phyloP scores from a whole-genome alignment of 2,113 vertebrate genomes.

The Sminthopsis crassicaudata region DNA sequence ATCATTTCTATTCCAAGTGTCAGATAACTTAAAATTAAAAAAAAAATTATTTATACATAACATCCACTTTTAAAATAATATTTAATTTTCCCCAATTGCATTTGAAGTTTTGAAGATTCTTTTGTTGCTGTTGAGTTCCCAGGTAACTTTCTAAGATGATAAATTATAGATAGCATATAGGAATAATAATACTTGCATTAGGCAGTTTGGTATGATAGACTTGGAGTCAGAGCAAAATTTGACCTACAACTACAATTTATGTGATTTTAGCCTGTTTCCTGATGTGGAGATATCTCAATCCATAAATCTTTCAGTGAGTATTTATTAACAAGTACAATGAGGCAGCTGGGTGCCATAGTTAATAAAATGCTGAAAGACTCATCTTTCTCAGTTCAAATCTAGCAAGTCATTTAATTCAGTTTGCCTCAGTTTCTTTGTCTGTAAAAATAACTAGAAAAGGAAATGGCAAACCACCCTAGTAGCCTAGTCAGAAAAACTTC shows the following conservation, averaged over 20 bases:
- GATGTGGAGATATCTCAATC: background rate
- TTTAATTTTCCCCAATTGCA: too few relatives aligned
- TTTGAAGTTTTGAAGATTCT: too few relatives aligned
- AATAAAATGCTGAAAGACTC: background rate
- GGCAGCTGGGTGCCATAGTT: too few relatives aligned
- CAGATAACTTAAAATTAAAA: background rate
- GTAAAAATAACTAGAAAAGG: background rate
- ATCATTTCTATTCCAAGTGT: background rate
- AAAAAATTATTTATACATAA: too few relatives aligned
- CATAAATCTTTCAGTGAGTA: background rate
- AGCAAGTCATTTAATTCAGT: background rate
- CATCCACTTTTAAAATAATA: too few relatives aligned
- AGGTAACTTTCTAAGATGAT: background rate
- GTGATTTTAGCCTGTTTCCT: background rate
- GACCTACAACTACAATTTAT: background rate
- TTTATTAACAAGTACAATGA: background rate
- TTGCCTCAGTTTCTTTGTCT: background rate
- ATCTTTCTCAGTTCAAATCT: background rate
- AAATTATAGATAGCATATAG: background rate
- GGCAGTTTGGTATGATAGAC: background rate
- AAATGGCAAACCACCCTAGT: background rate
- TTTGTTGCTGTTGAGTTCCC: too few relatives aligned
- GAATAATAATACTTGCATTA: background rate
- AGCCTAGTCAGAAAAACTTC: background rate
- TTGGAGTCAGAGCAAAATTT: background rate